Evolutionary conservation across 2,113 vertebrate species (phyloP).

Genomic region (Brachyhypopomus gauderio): DNA sequence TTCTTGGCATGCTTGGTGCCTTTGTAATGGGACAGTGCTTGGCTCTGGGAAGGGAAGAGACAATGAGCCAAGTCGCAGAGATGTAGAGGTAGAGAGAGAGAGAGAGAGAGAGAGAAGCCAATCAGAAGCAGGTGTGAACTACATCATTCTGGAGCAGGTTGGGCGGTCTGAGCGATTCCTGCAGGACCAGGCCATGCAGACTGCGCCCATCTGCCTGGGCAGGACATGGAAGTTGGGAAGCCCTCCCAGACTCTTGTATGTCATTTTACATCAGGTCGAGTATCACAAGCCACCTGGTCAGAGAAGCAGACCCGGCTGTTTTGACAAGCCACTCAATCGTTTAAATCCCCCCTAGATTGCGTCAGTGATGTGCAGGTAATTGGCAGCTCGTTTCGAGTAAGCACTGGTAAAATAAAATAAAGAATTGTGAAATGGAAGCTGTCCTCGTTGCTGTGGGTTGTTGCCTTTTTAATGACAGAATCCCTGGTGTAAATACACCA

Average conservation of each 20-base stretch:
- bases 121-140: no score
- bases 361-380: neutral
- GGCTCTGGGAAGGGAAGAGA: conserved; percentile 93
- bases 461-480: conserved; percentile 10
- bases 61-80: conserved; percentile 70
- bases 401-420: neutral
- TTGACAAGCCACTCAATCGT: neutral
- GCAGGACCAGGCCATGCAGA: neutral
- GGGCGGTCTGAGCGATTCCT: conserved; percentile 4
- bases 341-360: conserved; percentile 22
- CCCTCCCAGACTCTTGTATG: conserved; percentile 11
- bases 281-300: neutral
- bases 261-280: conserved; percentile 23
- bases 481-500: neutral
- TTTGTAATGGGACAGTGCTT: conserved; percentile 99
- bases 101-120: conserved; percentile 12
- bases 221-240: neutral
- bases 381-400: neutral
- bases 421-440: neutral
- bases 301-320: conserved; percentile 7
- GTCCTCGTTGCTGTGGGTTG: neutral
- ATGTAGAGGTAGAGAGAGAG: conserved; percentile 11
- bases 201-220: conserved; percentile 20
- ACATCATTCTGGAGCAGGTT: neutral
- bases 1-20: conserved; percentile 99